Conservation (phyloP, 1,140 invertebrate genomes). For the Hylaeus anthracinus region DNA sequence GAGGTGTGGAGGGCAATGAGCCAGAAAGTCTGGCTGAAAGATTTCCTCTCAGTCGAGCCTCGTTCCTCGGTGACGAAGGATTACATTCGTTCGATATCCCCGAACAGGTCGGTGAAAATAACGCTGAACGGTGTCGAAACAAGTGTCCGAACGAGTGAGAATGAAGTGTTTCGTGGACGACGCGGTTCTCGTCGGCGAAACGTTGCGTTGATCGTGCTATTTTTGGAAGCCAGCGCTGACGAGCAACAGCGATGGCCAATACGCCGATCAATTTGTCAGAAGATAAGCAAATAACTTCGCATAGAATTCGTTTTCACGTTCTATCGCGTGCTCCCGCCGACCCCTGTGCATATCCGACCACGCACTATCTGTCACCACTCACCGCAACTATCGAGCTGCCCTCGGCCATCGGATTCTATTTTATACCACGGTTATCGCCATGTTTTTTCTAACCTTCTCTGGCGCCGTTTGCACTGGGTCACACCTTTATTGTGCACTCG, state of each 20-base stretch:
- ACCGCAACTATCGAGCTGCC: neutral
- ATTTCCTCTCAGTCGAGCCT: conserved; percentile 45
- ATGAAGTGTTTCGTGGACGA: conserved; percentile 14
- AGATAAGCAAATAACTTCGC: conserved; percentile 51
- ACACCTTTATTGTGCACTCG: too few relatives aligned
- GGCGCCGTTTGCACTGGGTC: neutral
- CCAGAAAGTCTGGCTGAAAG: conserved; percentile 52
- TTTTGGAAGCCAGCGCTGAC: neutral
- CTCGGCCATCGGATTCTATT: neutral
- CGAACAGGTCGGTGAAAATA: neutral
- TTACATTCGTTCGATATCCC: conserved; percentile 16
- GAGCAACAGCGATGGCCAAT: conserved; percentile 40
- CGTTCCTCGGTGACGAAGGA: conserved; percentile 43
- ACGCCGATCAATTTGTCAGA: conserved; percentile 51
- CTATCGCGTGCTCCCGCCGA: too few relatives aligned
- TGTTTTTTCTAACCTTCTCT: neutral
- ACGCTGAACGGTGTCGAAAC: neutral
- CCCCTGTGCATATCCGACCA: too few relatives aligned
- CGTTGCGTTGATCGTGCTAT: conserved; percentile 33
- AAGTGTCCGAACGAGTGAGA: neutral
- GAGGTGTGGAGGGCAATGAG: conserved; percentile 53
- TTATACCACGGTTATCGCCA: neutral
- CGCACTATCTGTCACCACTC: neutral
- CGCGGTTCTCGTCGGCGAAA: neutral
- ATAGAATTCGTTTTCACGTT: neutral